Base-by-base conservation (phyloP, 2,113 vertebrate genomes). In the Eudyptes chrysolophus region DNA sequence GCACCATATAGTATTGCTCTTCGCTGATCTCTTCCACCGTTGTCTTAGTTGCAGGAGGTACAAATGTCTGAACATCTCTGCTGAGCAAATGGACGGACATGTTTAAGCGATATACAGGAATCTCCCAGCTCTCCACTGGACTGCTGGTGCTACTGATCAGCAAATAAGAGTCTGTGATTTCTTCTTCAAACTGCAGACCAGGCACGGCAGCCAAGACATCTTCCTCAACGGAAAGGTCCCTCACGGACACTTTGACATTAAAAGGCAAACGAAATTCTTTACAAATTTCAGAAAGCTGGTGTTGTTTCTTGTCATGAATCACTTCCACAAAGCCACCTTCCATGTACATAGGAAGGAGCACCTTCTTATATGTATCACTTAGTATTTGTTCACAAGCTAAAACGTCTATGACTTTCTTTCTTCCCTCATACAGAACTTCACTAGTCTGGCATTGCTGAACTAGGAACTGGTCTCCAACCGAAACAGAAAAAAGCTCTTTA, bases 251-350 rank as follows among this genome's bases (percentile, higher is more conserved):
- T 89, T 99, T 99, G 87, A 98, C 98, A 5, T 99, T 99, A 92
- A 99, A 99, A 49, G 99, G 99, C 44, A 99, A 89, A 24, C 10
- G 94, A 82, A 99, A 99, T 70, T 97, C 94, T 61, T 96, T 87
- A 86, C 98, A 98, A 36, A 99, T 97, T 70, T 99, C 98, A 5
- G 97, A 97, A 82, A 99, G 88, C 57, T 98, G 94, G 69, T 99
- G 99, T 84, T 98, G 98, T 27, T 98, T 98, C 92, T 98, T 98
- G 77, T 99, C 99, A 34, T 99, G 98, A 74, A 99, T 94, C 57
- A 99, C 98, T 95, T 99, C 99, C n/a, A 98, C 98, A 83, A 99
- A 99, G 77, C 98, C 94, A 13, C 99, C 99, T 91, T 99, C 98
- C 97, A 98, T 96, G 92, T 98, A 98, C 97, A 99, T 96, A 54